A percentile compares a stretch with the other conserved stretches of the same genome.
Evolutionary conservation across 2,113 vertebrate species (phyloP).

Genomic region (Furnarius figulus): DNA sequence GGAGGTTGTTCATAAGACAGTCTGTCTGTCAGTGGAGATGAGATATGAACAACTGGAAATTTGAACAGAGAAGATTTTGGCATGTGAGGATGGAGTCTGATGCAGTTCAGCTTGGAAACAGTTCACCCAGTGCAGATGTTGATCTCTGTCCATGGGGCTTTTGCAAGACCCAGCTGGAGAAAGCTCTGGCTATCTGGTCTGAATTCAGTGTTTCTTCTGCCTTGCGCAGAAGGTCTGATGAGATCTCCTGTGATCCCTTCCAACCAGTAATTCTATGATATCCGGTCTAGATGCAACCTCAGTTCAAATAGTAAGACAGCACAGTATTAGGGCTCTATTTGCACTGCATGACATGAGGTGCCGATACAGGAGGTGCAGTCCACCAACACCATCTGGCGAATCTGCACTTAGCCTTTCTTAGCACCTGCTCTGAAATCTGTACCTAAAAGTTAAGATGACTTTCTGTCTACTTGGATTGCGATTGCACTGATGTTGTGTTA

Average conservation of each 20-base stretch:
- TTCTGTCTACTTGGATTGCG: not conserved
- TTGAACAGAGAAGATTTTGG: not conserved
- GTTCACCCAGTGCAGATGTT: not conserved
- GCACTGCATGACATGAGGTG: not conserved
- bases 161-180: not conserved
- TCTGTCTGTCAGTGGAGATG: not conserved
- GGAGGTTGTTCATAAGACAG: not conserved
- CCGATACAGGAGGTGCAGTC: not conserved
- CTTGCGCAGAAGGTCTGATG: not conserved
- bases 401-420: not conserved
- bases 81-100: not conserved
- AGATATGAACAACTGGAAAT: not conserved
- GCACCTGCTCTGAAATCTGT: not conserved
- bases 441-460: not conserved
- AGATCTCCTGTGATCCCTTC: not conserved
- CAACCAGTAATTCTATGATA: not conserved
- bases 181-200: not conserved
- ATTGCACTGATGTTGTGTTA: not conserved
- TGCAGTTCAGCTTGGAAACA: not conserved
- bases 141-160: not conserved
- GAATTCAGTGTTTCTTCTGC: not conserved
- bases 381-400: not conserved
- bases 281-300: not conserved
- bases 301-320: not conserved
- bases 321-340: not conserved